These are phyloP conservation scores for Nineta flava DNA, from an alignment of 2,888 invertebrate genomes.

Conservation along the genomic window DNA sequence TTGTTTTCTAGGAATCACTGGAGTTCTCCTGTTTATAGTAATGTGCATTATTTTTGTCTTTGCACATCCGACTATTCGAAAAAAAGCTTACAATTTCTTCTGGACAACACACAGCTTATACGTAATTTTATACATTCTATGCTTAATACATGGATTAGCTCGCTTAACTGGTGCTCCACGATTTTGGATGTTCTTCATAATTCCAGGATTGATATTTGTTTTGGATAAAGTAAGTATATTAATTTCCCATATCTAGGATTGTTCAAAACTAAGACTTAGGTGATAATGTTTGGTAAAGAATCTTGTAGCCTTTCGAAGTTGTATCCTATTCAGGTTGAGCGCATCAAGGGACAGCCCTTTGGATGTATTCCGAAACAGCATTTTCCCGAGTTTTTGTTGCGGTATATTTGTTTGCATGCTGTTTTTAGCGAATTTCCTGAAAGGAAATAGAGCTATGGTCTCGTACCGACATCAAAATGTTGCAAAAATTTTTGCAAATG, in stretches of 20 bases:
- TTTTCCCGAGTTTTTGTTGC: too few species aligned
- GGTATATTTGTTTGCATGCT: too few species aligned
- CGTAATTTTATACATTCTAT: conserved; percentile 68
- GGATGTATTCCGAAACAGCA: too few species aligned
- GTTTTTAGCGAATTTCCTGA: too few species aligned
- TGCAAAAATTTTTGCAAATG: too few species aligned
- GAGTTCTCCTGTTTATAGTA: conserved; percentile 72
- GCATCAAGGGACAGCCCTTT: too few species aligned
- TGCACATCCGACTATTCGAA: conserved; percentile 81
- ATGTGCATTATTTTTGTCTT: conserved; percentile 96
- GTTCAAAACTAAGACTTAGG: not conserved
- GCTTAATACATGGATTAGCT: conserved; percentile 80
- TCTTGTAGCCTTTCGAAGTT: too few species aligned
- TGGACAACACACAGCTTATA: conserved; percentile 89
- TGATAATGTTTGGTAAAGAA: too few species aligned
- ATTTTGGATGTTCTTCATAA: conserved; percentile 89
- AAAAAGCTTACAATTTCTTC: conserved; percentile 89
- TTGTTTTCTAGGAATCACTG: conserved; percentile 53
- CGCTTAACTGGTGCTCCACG: conserved; percentile 79
- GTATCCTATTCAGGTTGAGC: too few species aligned
- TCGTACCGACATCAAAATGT: too few species aligned
- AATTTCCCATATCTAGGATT: not conserved
- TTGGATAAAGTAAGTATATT: conserved; percentile 57
- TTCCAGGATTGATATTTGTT: conserved; percentile 77
- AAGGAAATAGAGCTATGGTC: too few species aligned